Base-by-base conservation (phyloP, 2,113 vertebrate species). In the Cephalopholis sonnerati region DNA sequence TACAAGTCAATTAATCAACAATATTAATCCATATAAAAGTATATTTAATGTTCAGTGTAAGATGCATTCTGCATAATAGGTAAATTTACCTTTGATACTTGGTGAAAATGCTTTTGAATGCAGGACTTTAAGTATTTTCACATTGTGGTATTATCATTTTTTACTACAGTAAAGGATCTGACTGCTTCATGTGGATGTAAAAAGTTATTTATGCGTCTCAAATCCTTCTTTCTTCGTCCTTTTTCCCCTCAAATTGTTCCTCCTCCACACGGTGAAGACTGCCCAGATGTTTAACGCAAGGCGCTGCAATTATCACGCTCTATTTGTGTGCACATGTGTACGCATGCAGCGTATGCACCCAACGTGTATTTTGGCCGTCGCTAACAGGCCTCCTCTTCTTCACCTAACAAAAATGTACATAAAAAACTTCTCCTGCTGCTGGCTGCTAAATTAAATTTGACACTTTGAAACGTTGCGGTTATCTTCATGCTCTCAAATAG, bases 211-310 rank as follows among this genome's bases (percentile, higher is more conserved):
- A 36, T 55, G 22, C 0, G 39, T 39, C 10, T 65, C 5, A 39
- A 15, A 5, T 17, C 58, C 4, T 65, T 63, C 11, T 22, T 29
- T 10, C 7, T 72, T 9, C 32, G 3, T 51, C 46, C 54, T 29
- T n/a, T 4, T 5, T 2, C 18, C 44, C 2, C 9, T 53, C 4
- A 67, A 1, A 48, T 50, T 29, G 3, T 63, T 53, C 15, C 17
- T 62, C 3, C 25, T 63, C 50, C 17, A 32, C 68, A 46, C 74
- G 12, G 15, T 0, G 25, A 12, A 8, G 22, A 51, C 64, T 54
- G 71, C 41, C 81, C 86, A 89, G 86, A 91, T 89, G 90, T 87
- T 87, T 54, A 76, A 86, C 18, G 29, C 78, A 72, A 79, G 68
- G 54, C 83, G 10, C 36, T 77, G 55, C 55, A 74, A 81, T 92